phyloP scores from a whole-genome alignment of 2,797 vertebrate species.

The Micrastur ruficollis region DNA sequence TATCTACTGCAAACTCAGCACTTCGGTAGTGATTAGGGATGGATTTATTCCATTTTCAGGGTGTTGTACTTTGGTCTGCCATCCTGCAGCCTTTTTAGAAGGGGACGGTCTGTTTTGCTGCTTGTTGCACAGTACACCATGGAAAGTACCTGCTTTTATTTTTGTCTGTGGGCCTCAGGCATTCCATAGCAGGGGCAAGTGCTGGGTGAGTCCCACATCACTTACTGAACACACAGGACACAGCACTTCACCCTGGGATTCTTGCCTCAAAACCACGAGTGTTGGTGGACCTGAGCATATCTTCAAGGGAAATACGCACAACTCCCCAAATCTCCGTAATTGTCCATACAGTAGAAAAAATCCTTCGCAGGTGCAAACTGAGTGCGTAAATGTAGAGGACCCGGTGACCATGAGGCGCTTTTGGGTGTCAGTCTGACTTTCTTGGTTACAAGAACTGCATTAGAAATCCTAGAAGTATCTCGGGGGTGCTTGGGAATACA shows the following conservation, averaged over 20 bases:
- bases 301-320: background rate
- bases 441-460: background rate
- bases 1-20: conserved; percentile 11
- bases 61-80: background rate
- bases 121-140: rapidly evolving
- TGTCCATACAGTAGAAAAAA: background rate
- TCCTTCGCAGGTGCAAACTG: background rate
- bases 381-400: background rate
- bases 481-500: background rate
- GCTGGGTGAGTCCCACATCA: background rate
- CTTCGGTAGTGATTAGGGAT: background rate
- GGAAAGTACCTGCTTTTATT: background rate
- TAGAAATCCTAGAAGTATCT: background rate
- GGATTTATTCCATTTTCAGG: conserved; percentile 1
- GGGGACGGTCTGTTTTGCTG: background rate
- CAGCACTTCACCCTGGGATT: background rate
- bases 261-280: background rate
- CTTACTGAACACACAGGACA: background rate
- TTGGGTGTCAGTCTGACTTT: background rate
- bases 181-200: background rate
- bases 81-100: background rate
- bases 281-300: background rate
- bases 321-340: background rate
- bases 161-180: background rate
- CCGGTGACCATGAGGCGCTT: background rate